Conservation (phyloP, 53 echinoderm and acorn worm genomes). For the Luidia sarsii region DNA sequence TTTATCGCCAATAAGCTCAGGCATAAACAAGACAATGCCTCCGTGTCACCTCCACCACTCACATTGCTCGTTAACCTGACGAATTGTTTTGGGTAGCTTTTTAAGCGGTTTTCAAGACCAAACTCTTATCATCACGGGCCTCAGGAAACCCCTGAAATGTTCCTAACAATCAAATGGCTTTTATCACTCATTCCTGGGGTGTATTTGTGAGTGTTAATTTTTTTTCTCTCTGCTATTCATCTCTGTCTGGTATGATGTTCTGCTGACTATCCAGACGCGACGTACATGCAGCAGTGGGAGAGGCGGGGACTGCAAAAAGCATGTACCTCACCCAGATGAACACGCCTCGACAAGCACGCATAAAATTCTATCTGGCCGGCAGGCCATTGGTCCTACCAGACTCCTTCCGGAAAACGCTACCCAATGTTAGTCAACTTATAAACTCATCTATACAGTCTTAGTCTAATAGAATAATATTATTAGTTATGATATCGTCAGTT, state of each 20-base stretch:
- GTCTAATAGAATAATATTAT: neutral
- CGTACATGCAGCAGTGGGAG: conserved; percentile 9
- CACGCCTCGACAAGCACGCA: neutral
- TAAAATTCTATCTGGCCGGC: conserved; percentile 5
- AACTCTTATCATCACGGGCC: too few relatives aligned
- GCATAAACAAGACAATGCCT: too few relatives aligned
- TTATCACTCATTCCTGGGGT: too few relatives aligned
- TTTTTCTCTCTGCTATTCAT: neutral
- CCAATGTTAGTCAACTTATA: conserved; percentile 2
- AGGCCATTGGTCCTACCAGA: neutral
- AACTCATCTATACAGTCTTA: too few relatives aligned
- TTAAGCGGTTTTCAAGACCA: too few relatives aligned
- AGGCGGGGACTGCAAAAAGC: neutral
- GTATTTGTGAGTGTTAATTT: neutral
- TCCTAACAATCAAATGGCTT: too few relatives aligned
- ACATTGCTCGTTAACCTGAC: too few relatives aligned
- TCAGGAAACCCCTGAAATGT: too few relatives aligned
- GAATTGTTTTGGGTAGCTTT: neutral
- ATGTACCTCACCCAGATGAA: conserved; percentile 12
- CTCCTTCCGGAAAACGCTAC: neutral
- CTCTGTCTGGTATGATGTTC: too few relatives aligned
- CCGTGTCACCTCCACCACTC: too few relatives aligned
- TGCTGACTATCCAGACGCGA: too few relatives aligned
- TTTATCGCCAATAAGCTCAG: too few relatives aligned
- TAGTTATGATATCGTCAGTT: neutral